Evolutionary conservation across 2,888 invertebrate species (phyloP), one percentile per base, ranked within the genome.

Genomic region (Xylophagus ater): DNA sequence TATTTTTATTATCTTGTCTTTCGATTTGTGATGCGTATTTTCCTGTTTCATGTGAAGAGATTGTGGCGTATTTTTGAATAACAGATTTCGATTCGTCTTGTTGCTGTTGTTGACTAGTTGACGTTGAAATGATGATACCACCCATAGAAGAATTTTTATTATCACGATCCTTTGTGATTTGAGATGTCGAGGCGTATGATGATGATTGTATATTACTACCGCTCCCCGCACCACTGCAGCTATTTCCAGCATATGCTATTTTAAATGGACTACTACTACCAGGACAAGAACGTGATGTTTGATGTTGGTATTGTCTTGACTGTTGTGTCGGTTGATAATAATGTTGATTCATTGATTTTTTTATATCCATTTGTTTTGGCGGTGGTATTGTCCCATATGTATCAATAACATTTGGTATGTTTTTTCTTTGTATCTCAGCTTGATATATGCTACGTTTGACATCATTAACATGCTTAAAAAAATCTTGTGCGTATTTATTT

Each of bases 381-480:
- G 42, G 35, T 26, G 42, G 40, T 29, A 40, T 25, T 4, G 43
- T 35, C 5, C 40, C 37, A 17, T 41, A 44, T 7, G 43, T 31
- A 40, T 43, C 37, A 4, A 36, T 19, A 9, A 12, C 7, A 8
- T 10, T 13, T 10, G 21, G 25, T 13, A 15, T 36, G 25, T 38
- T 39, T 47, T 45, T 35, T 52, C 49, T 40, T 42, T 62, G 59
- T 53, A 59, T 51, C 41, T 62, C 62, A 1, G 63, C 59, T 26
- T 64, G 63, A 42, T 62, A 62, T 23, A 62, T 60, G 41, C 63
- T 62, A 12, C 60, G 57, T 40, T 65, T 65, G 1, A 65, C 65
- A 49, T 65, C 65, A 41, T 59, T 63, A 0, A 65, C 62, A 44
- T 65, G 65, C 45, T 65, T 65, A 24, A 65, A 64, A 40, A 65